Evolutionary conservation across 2,888 invertebrate genomes (phyloP), one percentile per base, ranked within the genome.

Genomic region (Furcula furcula): DNA sequence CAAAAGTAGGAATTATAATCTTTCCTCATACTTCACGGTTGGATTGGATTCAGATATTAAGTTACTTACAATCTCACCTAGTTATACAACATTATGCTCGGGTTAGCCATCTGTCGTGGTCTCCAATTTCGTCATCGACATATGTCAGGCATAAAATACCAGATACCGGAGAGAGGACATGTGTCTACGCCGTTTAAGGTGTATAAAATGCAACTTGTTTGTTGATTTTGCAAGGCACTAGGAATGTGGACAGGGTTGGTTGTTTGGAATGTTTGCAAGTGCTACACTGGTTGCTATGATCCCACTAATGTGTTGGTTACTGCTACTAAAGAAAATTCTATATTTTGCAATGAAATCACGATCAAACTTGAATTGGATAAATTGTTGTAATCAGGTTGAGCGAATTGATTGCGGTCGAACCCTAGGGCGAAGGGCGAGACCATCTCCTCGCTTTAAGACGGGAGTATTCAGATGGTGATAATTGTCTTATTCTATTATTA

Each of bases 101-200:
- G 47, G 40, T 31, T 43, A 32, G 43, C 62, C 70, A 72, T 66
- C 67, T 72, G 72, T 55, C 50, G 52, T 40, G 52, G 57, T 52
- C 58, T 74, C 67, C 62, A 55, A 56, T 73, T 74, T 72, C 71
- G 55, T 61, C 59, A 61, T 11, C 16, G 28, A 18, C 28, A 28
- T 28, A 28, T 28, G 28, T 18, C 16, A 18, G 18, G 11, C 48
- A 52, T 55, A 49, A 55, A 39, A 52, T 46, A 50, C 47, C 45
- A 57, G 57, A 53, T 52, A 58, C 65, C 57, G 60, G 59, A 58
- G 51, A 47, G 57, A 62, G 65, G 68, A 69, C 83, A 78, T 82
- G 74, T 79, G 78, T 64, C 53, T 51, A 42, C 40, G 47, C 77
- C 74, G 53, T 74, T 62, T 75, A 76, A 58, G 76, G 79, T 47